A percentile compares a stretch with the other conserved stretches of the same genome.
Conservation (phyloP, 1,140 invertebrate species). For the Cherax destructor region DNA sequence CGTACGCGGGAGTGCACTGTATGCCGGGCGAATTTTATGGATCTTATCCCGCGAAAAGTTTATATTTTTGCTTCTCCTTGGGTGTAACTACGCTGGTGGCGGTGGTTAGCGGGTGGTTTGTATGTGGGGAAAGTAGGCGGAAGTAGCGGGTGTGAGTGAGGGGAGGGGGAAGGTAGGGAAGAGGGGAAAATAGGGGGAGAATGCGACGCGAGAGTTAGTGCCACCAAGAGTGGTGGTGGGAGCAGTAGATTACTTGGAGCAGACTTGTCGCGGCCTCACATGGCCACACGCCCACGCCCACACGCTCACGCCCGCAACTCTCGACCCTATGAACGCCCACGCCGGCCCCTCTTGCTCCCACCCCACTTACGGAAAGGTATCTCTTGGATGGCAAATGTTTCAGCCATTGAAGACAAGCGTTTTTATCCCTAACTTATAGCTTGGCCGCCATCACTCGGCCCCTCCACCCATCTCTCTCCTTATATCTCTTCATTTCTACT, state of each 20-base stretch:
- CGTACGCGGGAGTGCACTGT: not conserved
- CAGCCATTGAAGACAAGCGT: constrained; percentile 27
- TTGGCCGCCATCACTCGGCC: not conserved
- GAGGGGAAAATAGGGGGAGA: not conserved
- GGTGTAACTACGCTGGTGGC: no score
- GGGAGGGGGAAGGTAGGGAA: no score
- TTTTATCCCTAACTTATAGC: not conserved
- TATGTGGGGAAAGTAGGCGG: no score
- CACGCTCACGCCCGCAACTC: not conserved
- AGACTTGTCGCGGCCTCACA: not conserved
- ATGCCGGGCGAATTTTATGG: not conserved
- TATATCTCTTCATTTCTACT: no score
- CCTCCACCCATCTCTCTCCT: no score
- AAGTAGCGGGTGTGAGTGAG: no score
- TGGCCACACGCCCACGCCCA: not conserved
- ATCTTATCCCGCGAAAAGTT: constrained; percentile 26
- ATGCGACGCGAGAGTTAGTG: constrained; percentile 16
- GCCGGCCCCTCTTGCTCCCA: not conserved
- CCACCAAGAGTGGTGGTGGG: not conserved
- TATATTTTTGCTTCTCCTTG: not conserved
- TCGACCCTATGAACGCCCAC: not conserved
- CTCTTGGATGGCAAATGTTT: constrained; percentile 33
- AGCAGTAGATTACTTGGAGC: constrained; percentile 34
- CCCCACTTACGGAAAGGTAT: not conserved
- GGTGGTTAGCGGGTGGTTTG: no score